Evolutionary conservation across 2,888 invertebrate genomes (phyloP).

Genomic region (Hydraecia micacea): DNA sequence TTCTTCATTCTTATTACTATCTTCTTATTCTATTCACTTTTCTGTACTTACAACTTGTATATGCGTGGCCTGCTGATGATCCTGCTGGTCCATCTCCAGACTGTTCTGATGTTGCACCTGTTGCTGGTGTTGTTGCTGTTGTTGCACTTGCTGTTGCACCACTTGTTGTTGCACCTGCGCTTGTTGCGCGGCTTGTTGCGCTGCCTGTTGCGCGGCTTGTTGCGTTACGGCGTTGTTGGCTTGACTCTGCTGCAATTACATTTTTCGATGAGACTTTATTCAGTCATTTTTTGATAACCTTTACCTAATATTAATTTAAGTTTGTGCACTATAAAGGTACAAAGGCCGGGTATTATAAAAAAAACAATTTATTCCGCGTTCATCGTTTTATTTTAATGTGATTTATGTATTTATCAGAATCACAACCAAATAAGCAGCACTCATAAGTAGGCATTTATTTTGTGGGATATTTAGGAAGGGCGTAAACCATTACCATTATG

Average conservation of each 20-base stretch:
- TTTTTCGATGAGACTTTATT: background rate
- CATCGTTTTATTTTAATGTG: background rate
- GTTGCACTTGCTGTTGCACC: slow-evolving; percentile 75
- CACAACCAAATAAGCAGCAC: too few species aligned
- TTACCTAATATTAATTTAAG: background rate
- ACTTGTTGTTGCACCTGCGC: slow-evolving; percentile 73
- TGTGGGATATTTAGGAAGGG: background rate
- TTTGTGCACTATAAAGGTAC: background rate
- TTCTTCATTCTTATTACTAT: background rate
- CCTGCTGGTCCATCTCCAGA: slow-evolving; percentile 84
- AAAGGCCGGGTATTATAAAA: background rate
- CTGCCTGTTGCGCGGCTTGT: slow-evolving; percentile 82
- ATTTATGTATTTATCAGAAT: background rate
- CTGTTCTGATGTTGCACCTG: slow-evolving; percentile 83
- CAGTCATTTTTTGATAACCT: background rate
- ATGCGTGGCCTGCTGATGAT: slow-evolving; percentile 87
- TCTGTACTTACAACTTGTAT: slow-evolving; percentile 85
- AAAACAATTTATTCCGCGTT: background rate
- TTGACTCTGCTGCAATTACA: slow-evolving; percentile 60
- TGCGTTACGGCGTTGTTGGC: slow-evolving; percentile 79
- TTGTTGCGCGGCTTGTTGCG: slow-evolving; percentile 80
- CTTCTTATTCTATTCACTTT: background rate
- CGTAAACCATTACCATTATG: background rate
- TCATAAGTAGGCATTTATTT: background rate
- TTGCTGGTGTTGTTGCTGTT: slow-evolving; percentile 74